These are phyloP conservation scores for Aplysina aerophoba DNA, from an alignment of 37 sponge, comb jelly and placozoan species.

Conservation along the genomic window DNA sequence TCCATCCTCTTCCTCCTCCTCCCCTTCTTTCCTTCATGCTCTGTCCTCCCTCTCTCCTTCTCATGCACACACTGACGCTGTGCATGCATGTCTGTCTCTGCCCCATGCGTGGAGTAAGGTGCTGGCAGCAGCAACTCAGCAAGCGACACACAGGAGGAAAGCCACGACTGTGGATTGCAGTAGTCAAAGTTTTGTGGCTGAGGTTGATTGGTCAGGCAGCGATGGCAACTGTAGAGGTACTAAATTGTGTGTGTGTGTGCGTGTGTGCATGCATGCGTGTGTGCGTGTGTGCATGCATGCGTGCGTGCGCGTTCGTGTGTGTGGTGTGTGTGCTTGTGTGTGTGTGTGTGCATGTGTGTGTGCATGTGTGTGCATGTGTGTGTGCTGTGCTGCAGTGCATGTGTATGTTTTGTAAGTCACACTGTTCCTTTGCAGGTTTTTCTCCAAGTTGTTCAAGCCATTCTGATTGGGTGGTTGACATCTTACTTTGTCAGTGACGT, in stretches of 20 bases:
- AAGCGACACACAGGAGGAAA: slow-evolving; percentile 34
- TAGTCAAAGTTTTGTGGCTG: slow-evolving; percentile 53
- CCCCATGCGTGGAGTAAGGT: slow-evolving; percentile 6
- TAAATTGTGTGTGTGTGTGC: too few relatives aligned
- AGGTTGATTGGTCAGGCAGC: slow-evolving; percentile 38
- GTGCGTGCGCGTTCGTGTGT: too few relatives aligned
- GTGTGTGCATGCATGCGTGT: too few relatives aligned
- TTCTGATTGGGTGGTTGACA: slow-evolving; percentile 54
- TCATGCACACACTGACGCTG: neutral
- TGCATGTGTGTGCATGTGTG: too few relatives aligned
- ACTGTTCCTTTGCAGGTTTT: slow-evolving; percentile 30
- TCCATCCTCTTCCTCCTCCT: too few relatives aligned
- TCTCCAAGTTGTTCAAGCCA: slow-evolving; percentile 45
- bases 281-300: too few relatives aligned
- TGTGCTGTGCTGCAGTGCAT: too few relatives aligned
- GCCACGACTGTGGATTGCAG: slow-evolving; percentile 50
- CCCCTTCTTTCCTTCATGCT: too few relatives aligned
- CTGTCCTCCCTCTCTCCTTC: too few relatives aligned
- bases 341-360: too few relatives aligned
- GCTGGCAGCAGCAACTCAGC: slow-evolving; percentile 54
- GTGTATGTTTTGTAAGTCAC: too few relatives aligned
- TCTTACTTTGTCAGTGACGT: slow-evolving; percentile 57
- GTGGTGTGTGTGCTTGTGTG: too few relatives aligned
- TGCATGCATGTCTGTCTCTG: neutral
- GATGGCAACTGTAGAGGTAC: slow-evolving; percentile 37